Conservation (phyloP, 2,888 invertebrate genomes). For the Tethea ocularis region DNA sequence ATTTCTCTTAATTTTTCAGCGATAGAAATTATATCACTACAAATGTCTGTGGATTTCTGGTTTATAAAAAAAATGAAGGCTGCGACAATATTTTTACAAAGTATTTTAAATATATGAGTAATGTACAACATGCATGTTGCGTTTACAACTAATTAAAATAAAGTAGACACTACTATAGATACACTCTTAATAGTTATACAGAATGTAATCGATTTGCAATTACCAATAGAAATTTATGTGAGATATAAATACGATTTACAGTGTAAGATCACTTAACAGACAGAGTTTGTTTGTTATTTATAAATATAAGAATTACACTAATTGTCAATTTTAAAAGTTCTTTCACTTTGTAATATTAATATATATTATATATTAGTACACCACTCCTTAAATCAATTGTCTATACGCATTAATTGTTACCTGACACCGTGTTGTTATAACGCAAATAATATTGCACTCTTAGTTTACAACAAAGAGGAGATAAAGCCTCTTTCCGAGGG, state of each 20-base stretch:
- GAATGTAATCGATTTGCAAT: background rate
- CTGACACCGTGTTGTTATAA: conserved; percentile 18
- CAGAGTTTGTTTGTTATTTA: background rate
- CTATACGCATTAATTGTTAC: conserved; percentile 14
- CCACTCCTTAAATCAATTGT: background rate
- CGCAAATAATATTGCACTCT: background rate
- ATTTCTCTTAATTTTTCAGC: too few species aligned
- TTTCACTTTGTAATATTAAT: background rate
- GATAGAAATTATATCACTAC: background rate
- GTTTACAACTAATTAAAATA: background rate
- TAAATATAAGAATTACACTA: conserved; percentile 10
- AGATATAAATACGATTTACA: conserved; percentile 5
- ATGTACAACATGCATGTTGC: background rate
- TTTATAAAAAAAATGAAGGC: background rate
- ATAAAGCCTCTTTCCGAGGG: background rate
- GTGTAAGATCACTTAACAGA: background rate
- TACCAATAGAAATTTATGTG: background rate
- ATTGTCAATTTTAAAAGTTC: background rate
- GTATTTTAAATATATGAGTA: background rate
- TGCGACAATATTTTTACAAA: background rate
- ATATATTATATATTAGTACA: background rate
- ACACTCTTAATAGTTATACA: background rate
- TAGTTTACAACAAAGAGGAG: background rate
- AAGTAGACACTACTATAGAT: conserved; percentile 1
- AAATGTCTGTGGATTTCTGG: background rate